Conservation (phyloP, 2,797 vertebrate species). For the Urosaurus nigricauda region DNA sequence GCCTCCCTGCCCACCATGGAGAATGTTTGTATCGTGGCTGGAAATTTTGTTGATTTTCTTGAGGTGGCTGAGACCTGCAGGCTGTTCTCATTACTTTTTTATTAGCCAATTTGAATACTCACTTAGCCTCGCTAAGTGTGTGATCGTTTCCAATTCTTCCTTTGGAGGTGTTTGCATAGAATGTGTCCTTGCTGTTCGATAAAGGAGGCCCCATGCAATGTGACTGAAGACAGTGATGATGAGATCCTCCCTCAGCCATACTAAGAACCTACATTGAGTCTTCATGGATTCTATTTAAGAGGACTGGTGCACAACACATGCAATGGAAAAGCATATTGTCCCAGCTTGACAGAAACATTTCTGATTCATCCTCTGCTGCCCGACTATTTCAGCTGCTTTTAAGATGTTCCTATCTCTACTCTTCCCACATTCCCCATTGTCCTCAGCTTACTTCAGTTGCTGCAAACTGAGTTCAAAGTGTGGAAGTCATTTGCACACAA, state of each 20-base stretch:
- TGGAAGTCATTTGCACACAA: too few relatives aligned
- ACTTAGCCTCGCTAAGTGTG: conserved; percentile 63
- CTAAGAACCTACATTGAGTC: background rate
- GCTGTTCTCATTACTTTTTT: conserved; percentile 76
- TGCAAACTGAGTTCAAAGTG: too few relatives aligned
- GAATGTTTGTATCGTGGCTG: conserved; percentile 62
- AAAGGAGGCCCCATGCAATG: conserved; percentile 17
- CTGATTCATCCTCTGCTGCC: too few relatives aligned
- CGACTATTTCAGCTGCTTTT: too few relatives aligned
- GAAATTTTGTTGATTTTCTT: conserved; percentile 71
- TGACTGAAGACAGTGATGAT: background rate
- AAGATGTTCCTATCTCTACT: too few relatives aligned
- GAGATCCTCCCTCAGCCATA: background rate
- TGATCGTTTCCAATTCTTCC: conserved; percentile 62
- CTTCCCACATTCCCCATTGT: too few relatives aligned
- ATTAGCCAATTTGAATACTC: conserved; percentile 74
- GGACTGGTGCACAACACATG: background rate
- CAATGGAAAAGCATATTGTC: background rate
- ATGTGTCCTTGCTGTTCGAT: conserved; percentile 38
- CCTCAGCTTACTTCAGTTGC: too few relatives aligned
- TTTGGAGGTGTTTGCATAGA: conserved; percentile 36
- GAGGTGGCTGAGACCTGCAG: conserved; percentile 69
- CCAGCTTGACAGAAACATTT: too few relatives aligned
- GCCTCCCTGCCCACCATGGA: background rate
- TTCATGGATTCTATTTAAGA: background rate